Percentiles rank a stretch among this genome's conserved stretches.
phyloP scores from a whole-genome alignment of 2,797 vertebrate species.

The Melanotaenia boesemani region DNA sequence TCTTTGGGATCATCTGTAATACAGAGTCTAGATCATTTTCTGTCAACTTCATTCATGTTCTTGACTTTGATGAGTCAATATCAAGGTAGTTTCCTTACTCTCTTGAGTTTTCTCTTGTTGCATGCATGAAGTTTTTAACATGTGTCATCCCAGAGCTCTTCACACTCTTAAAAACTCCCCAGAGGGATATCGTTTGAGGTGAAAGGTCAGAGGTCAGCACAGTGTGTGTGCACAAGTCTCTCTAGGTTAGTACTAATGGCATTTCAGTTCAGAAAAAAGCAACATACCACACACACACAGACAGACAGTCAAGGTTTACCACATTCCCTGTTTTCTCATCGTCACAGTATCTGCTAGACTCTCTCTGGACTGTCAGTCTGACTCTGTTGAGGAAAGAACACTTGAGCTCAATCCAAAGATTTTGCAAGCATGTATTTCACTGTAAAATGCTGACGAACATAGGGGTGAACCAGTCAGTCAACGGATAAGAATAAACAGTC shows the following conservation, averaged over 20 bases:
- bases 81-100: slow-evolving; percentile 12
- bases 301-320: slow-evolving; percentile 14
- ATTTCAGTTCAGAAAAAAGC: slow-evolving; percentile 51
- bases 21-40: background rate
- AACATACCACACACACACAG: slow-evolving; percentile 20
- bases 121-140: slow-evolving; percentile 45
- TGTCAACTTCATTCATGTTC: background rate
- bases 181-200: slow-evolving; percentile 62
- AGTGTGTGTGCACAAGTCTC: slow-evolving; percentile 34
- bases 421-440: slow-evolving; percentile 11
- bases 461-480: background rate
- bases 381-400: slow-evolving; percentile 8
- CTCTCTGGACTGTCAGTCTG: slow-evolving; percentile 1
- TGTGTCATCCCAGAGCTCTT: slow-evolving; percentile 37
- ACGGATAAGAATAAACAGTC: slow-evolving; percentile 4
- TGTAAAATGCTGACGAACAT: slow-evolving; percentile 12
- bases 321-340: slow-evolving; percentile 35
- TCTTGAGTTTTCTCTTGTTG: slow-evolving; percentile 8
- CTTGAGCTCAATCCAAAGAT: slow-evolving; percentile 8
- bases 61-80: background rate
- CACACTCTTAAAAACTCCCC: slow-evolving; percentile 53
- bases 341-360: slow-evolving; percentile 16
- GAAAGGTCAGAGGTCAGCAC: slow-evolving; percentile 59
- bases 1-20: too few species aligned
- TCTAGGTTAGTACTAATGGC: slow-evolving; percentile 48